Conservation (phyloP, 92 coral and sea anemone genomes). For the Actinostola sp. region DNA sequence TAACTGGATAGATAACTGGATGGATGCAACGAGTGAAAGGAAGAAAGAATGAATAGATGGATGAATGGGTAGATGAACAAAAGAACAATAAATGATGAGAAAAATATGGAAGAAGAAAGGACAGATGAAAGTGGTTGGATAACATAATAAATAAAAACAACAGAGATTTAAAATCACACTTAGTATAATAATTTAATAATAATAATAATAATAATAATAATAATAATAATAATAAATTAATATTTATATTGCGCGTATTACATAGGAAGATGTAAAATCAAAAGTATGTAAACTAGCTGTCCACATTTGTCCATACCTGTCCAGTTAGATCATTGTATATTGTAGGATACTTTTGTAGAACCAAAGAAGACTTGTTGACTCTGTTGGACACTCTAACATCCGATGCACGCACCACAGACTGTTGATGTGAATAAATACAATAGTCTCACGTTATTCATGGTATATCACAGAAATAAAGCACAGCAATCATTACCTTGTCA, state of each 20-base stretch:
- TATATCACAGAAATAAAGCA: neutral
- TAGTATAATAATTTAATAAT: too few species aligned
- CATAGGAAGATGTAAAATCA: too few species aligned
- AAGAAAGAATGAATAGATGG: neutral
- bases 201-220: too few species aligned
- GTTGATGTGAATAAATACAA: constrained; percentile 8
- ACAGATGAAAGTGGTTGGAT: too few species aligned
- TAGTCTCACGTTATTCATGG: too few species aligned
- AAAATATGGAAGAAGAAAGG: neutral
- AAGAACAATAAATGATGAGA: neutral
- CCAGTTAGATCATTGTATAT: constrained; percentile 95
- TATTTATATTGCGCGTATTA: too few species aligned
- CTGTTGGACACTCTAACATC: constrained; percentile 97
- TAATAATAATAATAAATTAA: too few species aligned
- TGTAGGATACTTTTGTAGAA: constrained; percentile 82
- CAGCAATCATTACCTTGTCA: constrained; percentile 72
- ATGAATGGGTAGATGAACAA: neutral
- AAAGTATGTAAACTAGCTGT: too few species aligned
- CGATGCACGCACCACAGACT: constrained; percentile 96
- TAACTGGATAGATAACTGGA: neutral
- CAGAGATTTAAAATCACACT: too few species aligned
- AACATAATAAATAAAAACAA: too few species aligned
- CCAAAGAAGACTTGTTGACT: constrained; percentile 91
- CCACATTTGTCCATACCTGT: constrained; percentile 68
- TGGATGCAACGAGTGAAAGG: neutral